A percentile compares a stretch with the other conserved stretches of the same genome.
Evolutionary conservation across 2,888 invertebrate genomes (phyloP).

Genomic region (Halictus ligatus): DNA sequence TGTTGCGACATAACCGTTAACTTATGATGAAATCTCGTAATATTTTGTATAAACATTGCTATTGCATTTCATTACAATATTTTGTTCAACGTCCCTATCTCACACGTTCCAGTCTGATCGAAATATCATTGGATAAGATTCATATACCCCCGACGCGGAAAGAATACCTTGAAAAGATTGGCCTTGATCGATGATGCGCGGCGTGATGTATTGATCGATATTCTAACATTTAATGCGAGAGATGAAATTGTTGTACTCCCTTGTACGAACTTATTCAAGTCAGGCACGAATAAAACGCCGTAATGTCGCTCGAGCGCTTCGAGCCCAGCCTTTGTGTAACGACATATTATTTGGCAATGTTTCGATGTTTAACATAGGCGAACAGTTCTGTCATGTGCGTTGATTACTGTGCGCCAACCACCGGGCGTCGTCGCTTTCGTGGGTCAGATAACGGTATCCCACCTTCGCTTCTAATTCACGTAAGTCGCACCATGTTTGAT

Average conservation of each 20-base stretch:
- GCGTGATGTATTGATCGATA: not conserved
- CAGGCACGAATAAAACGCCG: constrained; percentile 82
- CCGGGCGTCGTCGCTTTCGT: constrained; percentile 96
- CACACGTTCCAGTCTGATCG: constrained; percentile 48
- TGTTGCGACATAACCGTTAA: constrained; percentile 15
- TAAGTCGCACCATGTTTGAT: constrained; percentile 97
- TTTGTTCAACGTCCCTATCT: constrained; percentile 35
- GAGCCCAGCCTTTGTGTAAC: constrained; percentile 85
- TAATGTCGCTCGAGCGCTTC: constrained; percentile 82
- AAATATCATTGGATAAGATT: constrained; percentile 26
- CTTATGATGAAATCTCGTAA: constrained; percentile 10
- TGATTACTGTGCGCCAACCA: constrained; percentile 88
- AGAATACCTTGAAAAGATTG: constrained; percentile 50
- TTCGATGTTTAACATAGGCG: constrained; percentile 76
- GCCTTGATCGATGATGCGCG: constrained; percentile 13
- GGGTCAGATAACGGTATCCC: constrained; percentile 93
- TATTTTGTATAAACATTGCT: constrained; percentile 45
- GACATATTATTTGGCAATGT: constrained; percentile 80
- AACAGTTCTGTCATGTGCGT: constrained; percentile 81
- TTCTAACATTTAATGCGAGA: constrained; percentile 30
- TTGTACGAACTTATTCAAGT: constrained; percentile 65
- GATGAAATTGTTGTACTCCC: constrained; percentile 45
- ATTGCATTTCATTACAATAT: constrained; percentile 17
- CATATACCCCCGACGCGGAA: constrained; percentile 35
- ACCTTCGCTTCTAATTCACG: constrained; percentile 92